phyloP scores from a whole-genome alignment of 1,140 invertebrate genomes.

The Planococcus citri region DNA sequence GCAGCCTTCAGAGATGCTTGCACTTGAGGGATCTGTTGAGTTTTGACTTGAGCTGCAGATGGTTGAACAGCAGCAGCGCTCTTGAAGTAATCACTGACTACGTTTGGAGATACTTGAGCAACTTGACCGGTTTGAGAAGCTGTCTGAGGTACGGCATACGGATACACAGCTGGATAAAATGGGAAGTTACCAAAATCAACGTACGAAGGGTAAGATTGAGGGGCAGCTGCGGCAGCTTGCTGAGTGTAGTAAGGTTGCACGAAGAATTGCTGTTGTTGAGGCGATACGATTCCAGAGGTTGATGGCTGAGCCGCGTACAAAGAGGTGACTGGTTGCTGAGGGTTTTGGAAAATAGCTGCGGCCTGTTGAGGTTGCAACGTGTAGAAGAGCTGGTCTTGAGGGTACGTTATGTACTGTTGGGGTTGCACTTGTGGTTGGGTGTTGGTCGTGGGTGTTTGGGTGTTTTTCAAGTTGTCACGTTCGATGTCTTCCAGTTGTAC shows the following conservation, averaged over 20 bases:
- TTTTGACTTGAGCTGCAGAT: neutral
- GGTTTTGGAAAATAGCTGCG: neutral
- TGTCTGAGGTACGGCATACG: neutral
- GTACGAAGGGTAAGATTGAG: neutral
- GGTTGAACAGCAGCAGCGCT: neutral
- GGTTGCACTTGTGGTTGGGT: neutral
- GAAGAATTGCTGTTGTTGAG: neutral
- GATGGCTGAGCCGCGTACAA: neutral
- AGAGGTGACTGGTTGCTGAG: neutral
- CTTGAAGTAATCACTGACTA: neutral
- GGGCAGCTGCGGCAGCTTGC: too few species aligned
- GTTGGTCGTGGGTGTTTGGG: neutral
- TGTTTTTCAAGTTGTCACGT: neutral
- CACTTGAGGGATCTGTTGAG: neutral
- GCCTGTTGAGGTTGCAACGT: neutral
- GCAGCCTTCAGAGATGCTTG: neutral
- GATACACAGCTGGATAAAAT: neutral
- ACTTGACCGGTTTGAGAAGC: neutral
- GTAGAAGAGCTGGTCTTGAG: neutral
- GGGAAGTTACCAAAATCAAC: neutral
- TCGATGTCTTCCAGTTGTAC: constrained; percentile 10
- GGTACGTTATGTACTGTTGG: neutral
- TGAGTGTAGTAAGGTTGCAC: neutral
- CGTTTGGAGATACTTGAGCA: neutral
- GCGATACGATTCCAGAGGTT: neutral